These are phyloP conservation scores for Ascidia mentula DNA, from an alignment of 23 tunicate genomes.

Conservation along the genomic window DNA sequence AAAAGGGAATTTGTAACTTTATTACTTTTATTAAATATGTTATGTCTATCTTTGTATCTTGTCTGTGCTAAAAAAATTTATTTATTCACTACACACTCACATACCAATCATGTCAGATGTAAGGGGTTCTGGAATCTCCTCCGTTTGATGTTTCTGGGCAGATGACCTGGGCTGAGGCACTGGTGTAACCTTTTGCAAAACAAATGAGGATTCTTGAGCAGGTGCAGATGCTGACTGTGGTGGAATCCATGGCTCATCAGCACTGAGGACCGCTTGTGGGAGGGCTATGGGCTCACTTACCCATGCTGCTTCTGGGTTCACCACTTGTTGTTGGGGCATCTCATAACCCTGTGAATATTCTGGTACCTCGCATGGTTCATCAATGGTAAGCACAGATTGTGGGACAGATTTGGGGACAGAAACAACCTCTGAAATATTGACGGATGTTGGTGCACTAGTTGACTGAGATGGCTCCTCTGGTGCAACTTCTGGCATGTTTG, in stretches of 20 bases:
- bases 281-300: conserved; percentile 39
- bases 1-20: too few relatives aligned
- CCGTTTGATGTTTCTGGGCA: background rate
- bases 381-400: conserved; percentile 46
- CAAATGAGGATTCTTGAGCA: background rate
- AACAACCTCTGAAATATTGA: background rate
- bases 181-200: background rate
- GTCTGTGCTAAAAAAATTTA: too few relatives aligned
- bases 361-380: conserved; percentile 33
- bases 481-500: too few relatives aligned
- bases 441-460: background rate
- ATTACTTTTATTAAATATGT: too few relatives aligned
- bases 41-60: too few relatives aligned
- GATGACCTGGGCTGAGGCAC: background rate
- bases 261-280: conserved; percentile 44
- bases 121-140: background rate
- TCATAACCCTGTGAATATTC: conserved; percentile 46
- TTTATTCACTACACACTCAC: too few relatives aligned
- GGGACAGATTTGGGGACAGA: conserved; percentile 44
- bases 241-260: conserved; percentile 42
- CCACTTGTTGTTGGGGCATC: conserved; percentile 31
- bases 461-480: background rate
- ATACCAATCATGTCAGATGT: background rate
- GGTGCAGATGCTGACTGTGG: background rate
- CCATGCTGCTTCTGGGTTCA: conserved; percentile 7